Base-by-base conservation (phyloP, 2,888 invertebrate genomes). In the Globia sparganii region DNA sequence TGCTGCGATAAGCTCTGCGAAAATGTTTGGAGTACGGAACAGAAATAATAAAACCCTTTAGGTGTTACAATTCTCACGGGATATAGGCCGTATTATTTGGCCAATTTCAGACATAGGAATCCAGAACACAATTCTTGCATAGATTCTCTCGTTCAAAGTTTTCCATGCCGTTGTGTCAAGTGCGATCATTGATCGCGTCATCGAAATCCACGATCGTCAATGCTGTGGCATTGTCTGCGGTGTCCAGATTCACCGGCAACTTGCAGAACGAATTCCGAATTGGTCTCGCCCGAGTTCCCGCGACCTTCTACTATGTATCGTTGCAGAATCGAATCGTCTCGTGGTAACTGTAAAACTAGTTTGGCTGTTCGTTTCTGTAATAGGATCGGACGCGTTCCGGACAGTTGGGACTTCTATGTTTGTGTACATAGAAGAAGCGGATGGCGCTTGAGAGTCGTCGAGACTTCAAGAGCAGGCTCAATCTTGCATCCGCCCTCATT, bases 281-380 rank as follows among this genome's bases (percentile, higher is more conserved):
- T 92, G 86, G 94, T 91, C 87, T 87, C 94, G 94, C 91, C 92
- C 92, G 93, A 93, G 91, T 92, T 94, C 91, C 91, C 92, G 92
- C 93, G 95, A 95, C 95, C 95, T 95, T 95, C 95, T 93, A 89
- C 91, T 92, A 90, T 90, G 91, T 93, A 93, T 94, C 93, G 92
- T 94, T 94, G 93, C 94, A 91, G 93, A 95, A 94, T 93, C 92
- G 90, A 93, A 94, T 93, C 91, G 92, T 92, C 91, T 92, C 89
- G 72, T 89, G 79, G 88, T 95, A 96, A 95, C 96, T 95, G 96
- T 96, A 95, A 94, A 95, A 95, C 95, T 94, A 94, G 95, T 95
- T 95, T 94, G 92, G 91, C 85, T 91, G 92, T 93, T 92, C 92
- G 91, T 91, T 91, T 92, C 93, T 93, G 93, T 95, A 94, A 94